A percentile compares a stretch with the other conserved stretches of the same genome.
phyloP scores from a whole-genome alignment of 2,113 vertebrate species.

The Pachyramphus minor region DNA sequence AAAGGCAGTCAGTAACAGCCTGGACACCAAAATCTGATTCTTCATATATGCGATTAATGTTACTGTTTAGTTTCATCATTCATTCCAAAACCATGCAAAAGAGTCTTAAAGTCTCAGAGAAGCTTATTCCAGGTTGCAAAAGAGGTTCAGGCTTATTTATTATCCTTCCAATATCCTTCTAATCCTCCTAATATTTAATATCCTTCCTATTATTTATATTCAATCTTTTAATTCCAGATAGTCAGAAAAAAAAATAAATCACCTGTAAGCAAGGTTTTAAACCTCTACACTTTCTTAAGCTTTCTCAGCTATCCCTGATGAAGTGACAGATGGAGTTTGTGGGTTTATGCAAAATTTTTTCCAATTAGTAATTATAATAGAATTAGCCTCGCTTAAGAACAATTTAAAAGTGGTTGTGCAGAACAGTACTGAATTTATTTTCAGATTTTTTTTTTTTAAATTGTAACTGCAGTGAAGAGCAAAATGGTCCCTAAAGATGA shows the following conservation, averaged over 20 bases:
- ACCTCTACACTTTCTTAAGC: background rate
- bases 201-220: background rate
- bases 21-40: background rate
- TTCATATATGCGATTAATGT: background rate
- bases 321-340: background rate
- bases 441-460: background rate
- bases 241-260: background rate
- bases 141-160: background rate
- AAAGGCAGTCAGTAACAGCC: background rate
- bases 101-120: background rate
- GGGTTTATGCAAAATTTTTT: background rate
- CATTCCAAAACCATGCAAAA: background rate
- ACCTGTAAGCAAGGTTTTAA: background rate
- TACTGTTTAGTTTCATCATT: background rate
- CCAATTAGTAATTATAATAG: background rate
- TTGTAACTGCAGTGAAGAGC: background rate
- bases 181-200: background rate
- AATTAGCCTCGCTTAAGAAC: background rate
- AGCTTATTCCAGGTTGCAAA: background rate
- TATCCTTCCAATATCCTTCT: background rate
- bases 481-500: background rate
- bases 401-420: background rate
- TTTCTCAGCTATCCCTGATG: background rate
- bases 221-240: background rate
- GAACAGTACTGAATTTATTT: background rate